Evolutionary conservation across 35 echinoderm and acorn worm species (phyloP).

Genomic region (Strongylocentrotus purpuratus): DNA sequence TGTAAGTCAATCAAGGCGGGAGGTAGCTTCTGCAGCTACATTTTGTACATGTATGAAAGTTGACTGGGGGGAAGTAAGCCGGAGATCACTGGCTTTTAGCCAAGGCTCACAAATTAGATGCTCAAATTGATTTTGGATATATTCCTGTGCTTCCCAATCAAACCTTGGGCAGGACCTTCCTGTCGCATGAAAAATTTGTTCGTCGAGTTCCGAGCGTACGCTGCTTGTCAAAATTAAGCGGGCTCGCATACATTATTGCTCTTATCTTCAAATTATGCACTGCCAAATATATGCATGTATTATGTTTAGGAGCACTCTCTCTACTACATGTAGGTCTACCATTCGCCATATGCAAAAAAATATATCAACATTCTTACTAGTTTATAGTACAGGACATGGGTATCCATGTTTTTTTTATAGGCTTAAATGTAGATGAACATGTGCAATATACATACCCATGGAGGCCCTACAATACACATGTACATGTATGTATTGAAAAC

Average conservation of each 20-base stretch:
- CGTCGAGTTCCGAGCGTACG: neutral
- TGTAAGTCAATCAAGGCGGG: conserved; percentile 13
- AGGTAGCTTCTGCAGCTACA: neutral
- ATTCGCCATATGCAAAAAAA: too few species aligned
- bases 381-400: too few species aligned
- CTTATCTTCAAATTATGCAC: neutral
- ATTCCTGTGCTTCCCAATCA: conserved; percentile 7
- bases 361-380: too few species aligned
- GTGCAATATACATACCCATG: too few species aligned
- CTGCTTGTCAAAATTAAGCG: neutral
- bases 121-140: conserved; percentile 15
- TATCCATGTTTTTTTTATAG: too few species aligned
- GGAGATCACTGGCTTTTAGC: conserved; percentile 43
- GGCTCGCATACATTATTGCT: neutral
- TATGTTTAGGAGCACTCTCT: neutral
- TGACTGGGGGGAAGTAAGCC: neutral
- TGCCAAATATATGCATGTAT: neutral
- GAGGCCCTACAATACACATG: too few species aligned
- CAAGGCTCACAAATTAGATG: conserved; percentile 37
- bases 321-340: neutral
- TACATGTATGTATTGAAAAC: too few species aligned
- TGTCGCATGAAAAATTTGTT: neutral
- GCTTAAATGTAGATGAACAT: too few species aligned
- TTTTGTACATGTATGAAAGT: neutral
- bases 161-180: conserved; percentile 44